Conservation (phyloP, 2,797 vertebrate species). For the Channa striata region DNA sequence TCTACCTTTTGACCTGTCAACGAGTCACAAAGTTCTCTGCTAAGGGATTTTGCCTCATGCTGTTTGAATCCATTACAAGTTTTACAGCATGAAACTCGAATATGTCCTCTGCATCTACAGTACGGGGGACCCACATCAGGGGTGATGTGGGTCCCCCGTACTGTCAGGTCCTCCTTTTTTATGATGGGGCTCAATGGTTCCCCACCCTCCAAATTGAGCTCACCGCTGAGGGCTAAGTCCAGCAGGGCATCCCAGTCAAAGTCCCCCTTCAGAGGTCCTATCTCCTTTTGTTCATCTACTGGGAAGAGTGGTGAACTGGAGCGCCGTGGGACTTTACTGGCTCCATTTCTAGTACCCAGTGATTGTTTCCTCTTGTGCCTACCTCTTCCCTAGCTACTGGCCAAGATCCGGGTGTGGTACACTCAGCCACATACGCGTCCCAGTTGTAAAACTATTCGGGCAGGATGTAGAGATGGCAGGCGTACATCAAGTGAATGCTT, state of each 20-base stretch:
- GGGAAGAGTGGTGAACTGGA: slow-evolving; percentile 87
- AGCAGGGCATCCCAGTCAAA: slow-evolving; percentile 97
- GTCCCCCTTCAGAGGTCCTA: slow-evolving; percentile 92
- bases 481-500: slow-evolving; percentile 17
- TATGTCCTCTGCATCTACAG: slow-evolving; percentile 18
- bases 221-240: slow-evolving; percentile 86
- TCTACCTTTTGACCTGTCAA: no score
- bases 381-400: slow-evolving; percentile 59
- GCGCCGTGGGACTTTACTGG: slow-evolving; percentile 79
- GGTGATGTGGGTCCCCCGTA: slow-evolving; percentile 81
- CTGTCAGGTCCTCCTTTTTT: slow-evolving; percentile 83
- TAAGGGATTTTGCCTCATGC: slow-evolving; percentile 46
- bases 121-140: slow-evolving; percentile 36
- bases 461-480: slow-evolving; percentile 30
- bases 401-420: slow-evolving; percentile 80
- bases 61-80: slow-evolving; percentile 11
- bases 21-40: no score
- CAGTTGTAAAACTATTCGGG: slow-evolving; percentile 63
- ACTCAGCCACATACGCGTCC: slow-evolving; percentile 74
- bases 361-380: slow-evolving; percentile 87
- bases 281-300: slow-evolving; percentile 88
- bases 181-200: slow-evolving; percentile 84
- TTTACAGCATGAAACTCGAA: slow-evolving; percentile 10
- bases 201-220: slow-evolving; percentile 88
- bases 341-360: slow-evolving; percentile 69